These are phyloP conservation scores for Cyanoliseus patagonus DNA, from an alignment of 2,113 vertebrate genomes.

Conservation along the genomic window DNA sequence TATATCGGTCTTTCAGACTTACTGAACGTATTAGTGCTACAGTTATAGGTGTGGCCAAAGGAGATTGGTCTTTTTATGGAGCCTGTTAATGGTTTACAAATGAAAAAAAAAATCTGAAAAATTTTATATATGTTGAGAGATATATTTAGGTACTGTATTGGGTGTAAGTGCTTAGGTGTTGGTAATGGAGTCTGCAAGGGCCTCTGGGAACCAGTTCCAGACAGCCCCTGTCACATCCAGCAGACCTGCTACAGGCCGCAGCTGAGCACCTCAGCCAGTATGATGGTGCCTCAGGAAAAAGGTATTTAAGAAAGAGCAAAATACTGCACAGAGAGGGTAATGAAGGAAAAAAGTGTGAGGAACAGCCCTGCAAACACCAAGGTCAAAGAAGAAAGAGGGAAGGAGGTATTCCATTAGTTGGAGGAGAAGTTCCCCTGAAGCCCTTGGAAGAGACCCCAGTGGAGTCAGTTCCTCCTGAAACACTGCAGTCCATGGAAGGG, in stretches of 20 bases:
- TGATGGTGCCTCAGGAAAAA: not conserved
- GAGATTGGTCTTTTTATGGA: not conserved
- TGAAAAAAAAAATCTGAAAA: not conserved
- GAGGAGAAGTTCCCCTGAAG: not conserved
- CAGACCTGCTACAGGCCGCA: fast-evolving
- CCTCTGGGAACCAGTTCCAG: not conserved
- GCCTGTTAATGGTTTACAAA: not conserved
- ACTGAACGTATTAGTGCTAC: not conserved
- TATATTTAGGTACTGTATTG: not conserved
- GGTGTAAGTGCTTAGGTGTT: fast-evolving
- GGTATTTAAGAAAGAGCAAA: not conserved
- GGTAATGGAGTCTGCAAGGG: not conserved
- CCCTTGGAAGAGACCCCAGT: fast-evolving
- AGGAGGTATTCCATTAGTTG: not conserved
- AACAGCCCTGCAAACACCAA: not conserved
- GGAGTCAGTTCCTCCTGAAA: not conserved
- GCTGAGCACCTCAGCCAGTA: not conserved
- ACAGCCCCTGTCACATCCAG: fast-evolving
- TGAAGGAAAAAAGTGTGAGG: not conserved
- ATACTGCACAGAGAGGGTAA: not conserved
- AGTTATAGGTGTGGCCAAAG: not conserved
- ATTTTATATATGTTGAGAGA: not conserved
- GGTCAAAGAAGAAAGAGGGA: not conserved
- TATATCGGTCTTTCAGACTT: not conserved
- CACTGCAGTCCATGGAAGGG: not conserved